Evolutionary conservation across 2,797 vertebrate genomes (phyloP).

Genomic region (Sparus aurata): DNA sequence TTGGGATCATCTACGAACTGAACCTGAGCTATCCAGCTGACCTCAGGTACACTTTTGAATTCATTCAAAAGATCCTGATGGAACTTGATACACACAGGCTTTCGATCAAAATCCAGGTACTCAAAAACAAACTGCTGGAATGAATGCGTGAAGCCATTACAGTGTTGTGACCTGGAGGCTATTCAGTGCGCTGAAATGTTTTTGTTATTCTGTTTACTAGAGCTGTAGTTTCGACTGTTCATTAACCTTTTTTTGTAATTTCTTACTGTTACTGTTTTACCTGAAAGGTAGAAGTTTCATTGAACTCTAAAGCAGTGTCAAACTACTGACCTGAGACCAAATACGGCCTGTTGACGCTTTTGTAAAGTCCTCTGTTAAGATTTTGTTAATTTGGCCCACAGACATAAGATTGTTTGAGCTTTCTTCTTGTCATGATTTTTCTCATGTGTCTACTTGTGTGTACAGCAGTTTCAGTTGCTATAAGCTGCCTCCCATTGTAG

Average conservation of each 20-base stretch:
- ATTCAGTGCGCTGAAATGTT: not conserved
- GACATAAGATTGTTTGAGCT: not conserved
- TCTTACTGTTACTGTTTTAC: not conserved
- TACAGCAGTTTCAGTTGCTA: no score
- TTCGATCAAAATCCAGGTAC: constrained; percentile 16
- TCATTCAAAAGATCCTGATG: constrained; percentile 26
- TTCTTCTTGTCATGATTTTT: not conserved
- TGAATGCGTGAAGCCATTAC: not conserved
- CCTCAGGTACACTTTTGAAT: constrained; percentile 10
- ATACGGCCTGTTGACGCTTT: not conserved
- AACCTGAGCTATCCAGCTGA: constrained; percentile 9
- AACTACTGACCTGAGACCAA: not conserved
- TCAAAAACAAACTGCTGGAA: constrained; percentile 25
- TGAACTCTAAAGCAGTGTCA: not conserved
- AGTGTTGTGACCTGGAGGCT: not conserved
- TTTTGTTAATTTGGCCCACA: not conserved
- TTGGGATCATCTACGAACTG: not conserved
- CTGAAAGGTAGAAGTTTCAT: constrained; percentile 2
- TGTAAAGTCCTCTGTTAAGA: not conserved
- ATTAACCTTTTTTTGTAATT: not conserved
- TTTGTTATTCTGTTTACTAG: not conserved
- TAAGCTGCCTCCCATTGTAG: no score
- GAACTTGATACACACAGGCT: constrained; percentile 10
- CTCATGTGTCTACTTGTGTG: not conserved
- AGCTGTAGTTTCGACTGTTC: not conserved